Base-by-base conservation (phyloP, 2,888 invertebrate species). In the Argynnis bischoffii region DNA sequence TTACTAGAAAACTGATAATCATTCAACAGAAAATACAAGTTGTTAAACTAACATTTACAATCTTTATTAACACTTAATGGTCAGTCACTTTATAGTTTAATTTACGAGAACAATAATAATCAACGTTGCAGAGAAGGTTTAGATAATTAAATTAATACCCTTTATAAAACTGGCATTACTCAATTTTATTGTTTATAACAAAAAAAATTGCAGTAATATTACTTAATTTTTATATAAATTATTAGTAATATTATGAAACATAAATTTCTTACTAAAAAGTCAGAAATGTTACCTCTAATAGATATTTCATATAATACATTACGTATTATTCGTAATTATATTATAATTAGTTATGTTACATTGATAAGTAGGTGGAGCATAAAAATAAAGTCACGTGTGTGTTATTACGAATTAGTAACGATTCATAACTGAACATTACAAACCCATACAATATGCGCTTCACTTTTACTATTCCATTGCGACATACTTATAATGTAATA, bases 391-490 rank as follows among this genome's bases (percentile, higher is more conserved):
- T 69, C 72, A 71, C 65, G 65, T 66, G 64, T 56, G 54, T 76
- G 76, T 73, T 76, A 74, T 74, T 72, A 69, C 73, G 74, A 72
- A 77, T 77, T 75, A 75, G 71, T 74, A 77, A 77, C 77, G 78
- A 77, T 75, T 78, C 79, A 79, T 79, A 77, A 74, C 77, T 79
- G 75, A 68, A 74, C 75, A 78, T 86, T 85, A 84, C 81, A 78
- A 82, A 85, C 77, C 77, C 72, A 67, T 77, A 80, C 80, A 81
- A 80, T 61, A 66, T 79, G 77, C 80, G 72, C 73, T 74, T 82
- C 82, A 87, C 89, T 89, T 88, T 89, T 88, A 88, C 88, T 85
- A 72, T 78, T 77, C 72, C 78, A 78, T 81, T 81, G 79, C 80
- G 70, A 64, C 68, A 74, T 55, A 63, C 51, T 63, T 64, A 66